phyloP scores from a whole-genome alignment of 2,797 vertebrate genomes.

The Vireo griseus region DNA sequence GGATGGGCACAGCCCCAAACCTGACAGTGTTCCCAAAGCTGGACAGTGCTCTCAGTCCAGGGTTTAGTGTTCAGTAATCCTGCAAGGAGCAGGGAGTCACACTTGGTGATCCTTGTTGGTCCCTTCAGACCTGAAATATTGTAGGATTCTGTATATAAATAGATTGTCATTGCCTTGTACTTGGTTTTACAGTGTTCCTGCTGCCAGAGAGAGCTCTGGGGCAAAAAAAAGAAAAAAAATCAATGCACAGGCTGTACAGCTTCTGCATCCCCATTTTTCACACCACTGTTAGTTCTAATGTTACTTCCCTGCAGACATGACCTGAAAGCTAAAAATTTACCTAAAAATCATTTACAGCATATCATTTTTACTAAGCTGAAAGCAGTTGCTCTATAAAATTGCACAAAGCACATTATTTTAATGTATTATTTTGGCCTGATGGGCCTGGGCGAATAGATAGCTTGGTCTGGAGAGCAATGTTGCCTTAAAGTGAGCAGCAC shows the following conservation, averaged over 20 bases:
- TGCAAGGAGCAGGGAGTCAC: background rate
- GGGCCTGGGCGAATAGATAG: background rate
- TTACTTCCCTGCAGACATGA: slow-evolving; percentile 42
- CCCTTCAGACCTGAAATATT: background rate
- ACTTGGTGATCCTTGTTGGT: background rate
- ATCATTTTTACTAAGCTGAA: slow-evolving; percentile 24
- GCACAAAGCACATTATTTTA: background rate
- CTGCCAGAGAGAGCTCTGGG: slow-evolving; percentile 15
- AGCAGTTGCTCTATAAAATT: background rate
- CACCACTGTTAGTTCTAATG: slow-evolving; percentile 21
- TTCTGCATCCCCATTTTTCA: slow-evolving; percentile 56
- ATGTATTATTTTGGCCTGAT: background rate
- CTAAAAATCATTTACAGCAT: slow-evolving; percentile 34
- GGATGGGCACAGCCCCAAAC: background rate
- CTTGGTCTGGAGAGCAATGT: background rate
- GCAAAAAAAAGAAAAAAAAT: background rate
- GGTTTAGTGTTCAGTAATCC: background rate
- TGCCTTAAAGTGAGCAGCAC: background rate
- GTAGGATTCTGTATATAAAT: background rate
- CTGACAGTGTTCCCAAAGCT: background rate
- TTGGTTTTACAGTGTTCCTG: slow-evolving; percentile 20
- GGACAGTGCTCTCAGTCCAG: rapidly evolving
- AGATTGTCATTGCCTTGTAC: background rate
- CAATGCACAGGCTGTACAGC: background rate
- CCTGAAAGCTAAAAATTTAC: slow-evolving; percentile 45